Evolutionary conservation across 2,113 vertebrate genomes (phyloP), one percentile per base, ranked within the genome.

Genomic region (Felis catus): DNA sequence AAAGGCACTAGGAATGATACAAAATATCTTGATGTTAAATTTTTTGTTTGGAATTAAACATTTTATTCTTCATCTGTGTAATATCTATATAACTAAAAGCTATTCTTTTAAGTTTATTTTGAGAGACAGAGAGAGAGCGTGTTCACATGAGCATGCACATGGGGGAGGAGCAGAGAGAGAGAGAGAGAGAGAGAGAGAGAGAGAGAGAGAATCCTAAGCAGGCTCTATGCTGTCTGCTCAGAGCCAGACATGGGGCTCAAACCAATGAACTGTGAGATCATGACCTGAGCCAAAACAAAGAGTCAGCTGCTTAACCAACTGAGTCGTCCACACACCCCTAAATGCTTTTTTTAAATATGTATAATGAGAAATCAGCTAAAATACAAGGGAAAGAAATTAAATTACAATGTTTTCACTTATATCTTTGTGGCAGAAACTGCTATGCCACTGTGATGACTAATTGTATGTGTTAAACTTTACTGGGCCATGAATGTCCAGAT

Each of bases 31-130:
- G 41, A 95, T 3, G 12, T 25, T 29, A 48, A 92, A 63, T 5
- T 53, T 85, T 96, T 94, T 85, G 21, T 70, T 94, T 91, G 39
- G 9, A 94, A 88, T 87, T 93, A 91, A 91, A 48, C 29, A 80
- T 61, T 94, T 41, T 96, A 79, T 41, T 61, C 84, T 95, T 89
- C 31, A 80, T 53, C 53, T 68, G 3, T 91, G 11, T 95, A 79
- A 36, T 58, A 83, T 93, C 66, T 76, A n/a, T 48, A 14, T 88
- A 95, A 87, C 15, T 65, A 51, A 87, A 91, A 63, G n/a, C 1
- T 84, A 53, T 71, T 65, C 91, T 66, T 89, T n/a, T 36, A n/a
- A 23, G 58, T 61, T 61, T 61, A 61, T 61, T 61, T 61, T 23
- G 58, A 61, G 58, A 61, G 21, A 61, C 16, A 55, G 58, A 58